Percentiles rank a stretch among this genome's conserved stretches.
These are phyloP conservation scores for Bothrops jararaca DNA, from an alignment of 2,113 vertebrate genomes.

Conservation along the genomic window DNA sequence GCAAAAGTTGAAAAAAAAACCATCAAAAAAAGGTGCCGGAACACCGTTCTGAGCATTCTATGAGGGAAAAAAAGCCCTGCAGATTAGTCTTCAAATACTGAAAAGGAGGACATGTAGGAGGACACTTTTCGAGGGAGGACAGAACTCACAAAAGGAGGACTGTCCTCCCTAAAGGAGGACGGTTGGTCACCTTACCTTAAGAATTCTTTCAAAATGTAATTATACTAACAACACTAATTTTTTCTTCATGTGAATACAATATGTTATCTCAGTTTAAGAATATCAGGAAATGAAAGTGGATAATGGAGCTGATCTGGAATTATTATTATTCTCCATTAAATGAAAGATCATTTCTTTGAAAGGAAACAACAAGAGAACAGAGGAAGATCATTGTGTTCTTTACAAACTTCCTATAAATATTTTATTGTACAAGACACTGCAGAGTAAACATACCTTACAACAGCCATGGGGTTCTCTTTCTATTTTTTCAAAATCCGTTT, in stretches of 20 bases:
- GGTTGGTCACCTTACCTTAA: too few relatives aligned
- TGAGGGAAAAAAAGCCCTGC: too few relatives aligned
- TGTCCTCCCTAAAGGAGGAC: too few relatives aligned
- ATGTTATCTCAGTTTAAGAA: too few relatives aligned
- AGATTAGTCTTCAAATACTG: too few relatives aligned
- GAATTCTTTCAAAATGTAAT: not conserved
- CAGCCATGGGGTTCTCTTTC: not conserved
- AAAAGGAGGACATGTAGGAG: too few relatives aligned
- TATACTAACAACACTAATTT: not conserved
- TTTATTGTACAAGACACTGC: not conserved
- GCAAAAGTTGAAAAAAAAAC: too few relatives aligned
- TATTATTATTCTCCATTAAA: not conserved
- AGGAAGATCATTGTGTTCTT: not conserved
- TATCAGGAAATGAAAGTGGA: not conserved
- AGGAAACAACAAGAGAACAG: not conserved
- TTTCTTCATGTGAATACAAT: not conserved
- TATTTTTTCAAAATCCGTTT: not conserved
- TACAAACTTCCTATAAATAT: not conserved
- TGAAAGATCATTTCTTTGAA: not conserved
- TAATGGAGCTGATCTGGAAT: not conserved
- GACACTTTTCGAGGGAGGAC: too few relatives aligned
- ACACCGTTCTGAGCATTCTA: too few relatives aligned
- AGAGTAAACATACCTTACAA: not conserved
- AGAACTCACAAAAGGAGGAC: too few relatives aligned
- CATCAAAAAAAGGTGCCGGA: too few relatives aligned